Conservation (phyloP, 2,113 vertebrate genomes). For the Hystrix cristata region DNA sequence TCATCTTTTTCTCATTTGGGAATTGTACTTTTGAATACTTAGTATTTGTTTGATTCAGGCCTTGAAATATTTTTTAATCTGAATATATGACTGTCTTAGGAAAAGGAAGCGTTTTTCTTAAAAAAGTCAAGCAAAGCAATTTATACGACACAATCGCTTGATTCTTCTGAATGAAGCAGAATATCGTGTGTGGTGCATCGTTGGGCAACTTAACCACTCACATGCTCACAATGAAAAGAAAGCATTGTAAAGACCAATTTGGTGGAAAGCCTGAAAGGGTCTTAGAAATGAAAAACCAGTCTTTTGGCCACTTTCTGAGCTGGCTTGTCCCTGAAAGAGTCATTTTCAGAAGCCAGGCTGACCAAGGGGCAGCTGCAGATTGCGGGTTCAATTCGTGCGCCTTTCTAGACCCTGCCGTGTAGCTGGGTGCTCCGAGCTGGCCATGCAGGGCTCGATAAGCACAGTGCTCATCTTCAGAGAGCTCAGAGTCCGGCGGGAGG, state of each 20-base stretch:
- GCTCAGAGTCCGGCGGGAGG: background rate
- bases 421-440: background rate
- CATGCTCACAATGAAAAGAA: slow-evolving; percentile 10
- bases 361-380: background rate
- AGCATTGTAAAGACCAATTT: background rate
- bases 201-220: background rate
- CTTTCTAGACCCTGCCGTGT: background rate
- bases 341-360: background rate
- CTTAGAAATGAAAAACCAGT: background rate
- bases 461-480: background rate
- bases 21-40: slow-evolving; percentile 36
- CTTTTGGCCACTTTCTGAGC: background rate
- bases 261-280: slow-evolving; percentile 1
- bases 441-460: background rate
- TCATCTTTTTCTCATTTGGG: slow-evolving; percentile 66
- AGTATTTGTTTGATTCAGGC: slow-evolving; percentile 28
- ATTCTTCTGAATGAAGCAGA: slow-evolving; percentile 60
- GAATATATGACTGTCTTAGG: slow-evolving; percentile 60
- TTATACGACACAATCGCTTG: slow-evolving; percentile 55
- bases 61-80: slow-evolving; percentile 55
- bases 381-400: background rate
- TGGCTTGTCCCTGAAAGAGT: background rate
- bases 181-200: background rate
- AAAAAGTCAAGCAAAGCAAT: slow-evolving; percentile 49
- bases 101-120: slow-evolving; percentile 58